Conservation (phyloP, 2,797 vertebrate species). For the Paguma larvata region DNA sequence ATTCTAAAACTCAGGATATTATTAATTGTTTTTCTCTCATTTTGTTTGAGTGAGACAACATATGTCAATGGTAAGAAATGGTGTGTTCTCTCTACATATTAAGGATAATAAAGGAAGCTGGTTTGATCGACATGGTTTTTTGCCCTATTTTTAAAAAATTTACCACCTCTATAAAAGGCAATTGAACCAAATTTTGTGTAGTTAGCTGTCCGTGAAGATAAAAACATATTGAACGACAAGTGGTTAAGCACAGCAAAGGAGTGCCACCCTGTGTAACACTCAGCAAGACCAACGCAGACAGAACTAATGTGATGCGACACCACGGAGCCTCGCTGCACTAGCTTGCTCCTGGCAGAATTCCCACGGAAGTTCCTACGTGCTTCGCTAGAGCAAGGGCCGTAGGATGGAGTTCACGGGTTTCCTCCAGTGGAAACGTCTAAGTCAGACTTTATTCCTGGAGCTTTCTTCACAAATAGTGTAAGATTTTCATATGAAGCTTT, state of each 20-base stretch:
- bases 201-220: slow-evolving; percentile 86
- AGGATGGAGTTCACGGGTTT: slow-evolving; percentile 25
- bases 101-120: slow-evolving; percentile 87
- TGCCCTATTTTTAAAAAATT: slow-evolving; percentile 64
- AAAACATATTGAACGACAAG: slow-evolving; percentile 87
- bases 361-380: slow-evolving; percentile 55
- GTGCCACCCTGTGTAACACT: slow-evolving; percentile 80
- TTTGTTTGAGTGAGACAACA: slow-evolving; percentile 86
- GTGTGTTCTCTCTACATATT: slow-evolving; percentile 86
- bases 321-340: slow-evolving; percentile 59
- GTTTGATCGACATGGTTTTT: slow-evolving; percentile 88
- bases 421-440: slow-evolving; percentile 65
- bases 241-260: slow-evolving; percentile 79
- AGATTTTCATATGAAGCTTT: slow-evolving; percentile 62
- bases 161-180: slow-evolving; percentile 87
- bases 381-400: slow-evolving; percentile 43
- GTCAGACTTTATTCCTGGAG: slow-evolving; percentile 68
- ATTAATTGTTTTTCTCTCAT: slow-evolving; percentile 84
- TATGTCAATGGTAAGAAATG: slow-evolving; percentile 86
- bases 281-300: slow-evolving; percentile 82
- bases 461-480: slow-evolving; percentile 44
- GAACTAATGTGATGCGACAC: slow-evolving; percentile 88
- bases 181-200: slow-evolving; percentile 86
- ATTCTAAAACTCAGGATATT: slow-evolving; percentile 76
- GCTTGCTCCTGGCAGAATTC: slow-evolving; percentile 73